phyloP scores from a whole-genome alignment of 2,888 invertebrate species.

The Drosophila meridiana region DNA sequence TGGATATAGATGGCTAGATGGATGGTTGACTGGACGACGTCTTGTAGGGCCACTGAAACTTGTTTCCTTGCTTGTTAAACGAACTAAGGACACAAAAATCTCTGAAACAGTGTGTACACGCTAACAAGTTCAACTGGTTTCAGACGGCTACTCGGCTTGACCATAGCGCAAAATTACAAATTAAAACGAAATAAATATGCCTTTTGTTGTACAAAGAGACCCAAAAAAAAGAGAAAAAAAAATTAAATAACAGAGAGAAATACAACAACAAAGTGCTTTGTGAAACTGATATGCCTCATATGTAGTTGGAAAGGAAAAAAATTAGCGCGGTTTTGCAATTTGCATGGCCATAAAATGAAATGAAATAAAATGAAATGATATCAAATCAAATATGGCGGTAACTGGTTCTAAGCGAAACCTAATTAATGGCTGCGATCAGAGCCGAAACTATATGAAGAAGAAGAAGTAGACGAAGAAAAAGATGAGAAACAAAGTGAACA shows the following conservation, averaged over 20 bases:
- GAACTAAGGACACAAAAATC: slow-evolving; percentile 42
- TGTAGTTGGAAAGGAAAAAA: slow-evolving; percentile 42
- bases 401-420: slow-evolving; percentile 54
- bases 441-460: slow-evolving; percentile 34
- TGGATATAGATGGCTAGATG: slow-evolving; percentile 15
- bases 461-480: neutral
- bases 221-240: slow-evolving; percentile 27
- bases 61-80: slow-evolving; percentile 66
- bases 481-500: slow-evolving; percentile 21
- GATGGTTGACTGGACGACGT: slow-evolving; percentile 14
- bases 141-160: slow-evolving; percentile 36
- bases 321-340: slow-evolving; percentile 80
- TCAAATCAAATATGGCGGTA: slow-evolving; percentile 64
- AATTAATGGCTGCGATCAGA: slow-evolving; percentile 66
- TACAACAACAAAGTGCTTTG: slow-evolving; percentile 31
- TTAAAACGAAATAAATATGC: slow-evolving; percentile 79
- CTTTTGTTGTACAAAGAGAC: slow-evolving; percentile 68
- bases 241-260: slow-evolving; percentile 14
- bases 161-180: slow-evolving; percentile 79
- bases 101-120: slow-evolving; percentile 26
- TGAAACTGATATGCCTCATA: slow-evolving; percentile 68
- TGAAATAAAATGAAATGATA: slow-evolving; percentile 46
- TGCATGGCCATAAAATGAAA: slow-evolving; percentile 62
- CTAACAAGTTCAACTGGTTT: slow-evolving; percentile 75
- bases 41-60: slow-evolving; percentile 59